A percentile compares a stretch with the other conserved stretches of the same genome.
These are phyloP conservation scores for Festucalex cinctus DNA, from an alignment of 2,113 vertebrate genomes.

Conservation along the genomic window DNA sequence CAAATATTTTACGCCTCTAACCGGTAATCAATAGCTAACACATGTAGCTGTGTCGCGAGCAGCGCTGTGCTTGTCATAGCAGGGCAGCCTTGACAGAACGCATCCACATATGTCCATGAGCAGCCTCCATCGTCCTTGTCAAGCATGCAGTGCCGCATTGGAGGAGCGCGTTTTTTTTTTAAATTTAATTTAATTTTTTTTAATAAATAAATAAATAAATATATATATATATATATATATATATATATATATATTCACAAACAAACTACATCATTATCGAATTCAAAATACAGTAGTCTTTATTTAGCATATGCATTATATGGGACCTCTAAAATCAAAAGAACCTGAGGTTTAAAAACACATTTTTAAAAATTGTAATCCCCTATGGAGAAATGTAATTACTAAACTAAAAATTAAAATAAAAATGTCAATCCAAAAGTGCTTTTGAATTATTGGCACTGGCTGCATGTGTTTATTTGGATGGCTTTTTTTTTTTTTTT, in stretches of 20 bases:
- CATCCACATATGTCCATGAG: neutral
- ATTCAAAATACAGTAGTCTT: neutral
- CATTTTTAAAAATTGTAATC: too few relatives aligned
- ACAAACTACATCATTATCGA: neutral
- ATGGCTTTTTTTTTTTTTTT: too few relatives aligned
- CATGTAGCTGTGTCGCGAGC: constrained; percentile 49
- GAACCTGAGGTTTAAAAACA: too few relatives aligned
- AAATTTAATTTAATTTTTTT: too few relatives aligned
- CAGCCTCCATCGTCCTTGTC: constrained; percentile 28
- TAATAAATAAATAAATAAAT: too few relatives aligned
- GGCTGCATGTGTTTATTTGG: too few relatives aligned
- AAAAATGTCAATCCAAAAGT: too few relatives aligned
- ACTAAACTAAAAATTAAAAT: too few relatives aligned
- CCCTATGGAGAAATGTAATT: too few relatives aligned
- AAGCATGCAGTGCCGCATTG: constrained; percentile 39
- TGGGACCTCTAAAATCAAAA: neutral
- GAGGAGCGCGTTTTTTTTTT: neutral
- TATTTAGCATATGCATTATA: neutral
- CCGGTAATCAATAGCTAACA: constrained; percentile 75
- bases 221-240: too few relatives aligned
- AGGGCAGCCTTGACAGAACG: constrained; percentile 41
- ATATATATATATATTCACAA: too few relatives aligned
- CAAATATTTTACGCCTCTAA: constrained; percentile 71
- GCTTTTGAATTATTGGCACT: too few relatives aligned
- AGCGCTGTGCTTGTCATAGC: constrained; percentile 57